These are phyloP conservation scores for Haliclona indistincta DNA, from an alignment of 37 sponge, comb jelly and placozoan species.

Conservation along the genomic window DNA sequence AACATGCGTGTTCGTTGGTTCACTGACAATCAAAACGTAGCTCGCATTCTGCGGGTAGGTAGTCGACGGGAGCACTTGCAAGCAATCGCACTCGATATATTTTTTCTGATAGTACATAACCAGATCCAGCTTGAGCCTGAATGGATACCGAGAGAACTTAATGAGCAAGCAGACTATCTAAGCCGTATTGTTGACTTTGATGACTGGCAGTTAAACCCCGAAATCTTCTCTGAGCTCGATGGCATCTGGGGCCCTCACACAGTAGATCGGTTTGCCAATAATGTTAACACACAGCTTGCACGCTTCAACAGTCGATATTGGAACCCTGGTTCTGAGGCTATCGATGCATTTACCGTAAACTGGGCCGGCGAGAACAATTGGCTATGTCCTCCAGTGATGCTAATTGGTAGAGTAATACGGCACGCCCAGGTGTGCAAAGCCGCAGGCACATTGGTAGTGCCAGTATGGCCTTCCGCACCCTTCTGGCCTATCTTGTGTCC, in stretches of 20 bases:
- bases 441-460: conserved; percentile 30
- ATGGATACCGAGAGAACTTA: conserved; percentile 49
- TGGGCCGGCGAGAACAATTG: conserved; percentile 38
- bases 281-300: no score
- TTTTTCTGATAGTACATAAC: background rate
- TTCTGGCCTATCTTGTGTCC: conserved; percentile 40
- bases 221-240: no score
- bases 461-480: conserved; percentile 32
- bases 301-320: no score
- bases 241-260: no score
- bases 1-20: no score
- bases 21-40: conserved; percentile 16
- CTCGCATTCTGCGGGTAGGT: conserved; percentile 19
- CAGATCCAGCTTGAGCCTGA: conserved; percentile 24
- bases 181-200: no score
- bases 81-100: conserved; percentile 5
- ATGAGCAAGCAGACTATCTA: no score
- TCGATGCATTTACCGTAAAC: conserved; percentile 34
- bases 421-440: conserved; percentile 18
- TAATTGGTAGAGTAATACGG: conserved; percentile 5
- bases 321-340: no score
- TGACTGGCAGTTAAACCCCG: no score
- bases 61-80: conserved; percentile 25
- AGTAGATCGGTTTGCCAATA: no score
- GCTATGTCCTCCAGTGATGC: conserved; percentile 20